Percentiles rank a stretch among this genome's conserved stretches.
phyloP scores from a whole-genome alignment of 2,888 invertebrate species.

The Euplagia quadripunctaria region DNA sequence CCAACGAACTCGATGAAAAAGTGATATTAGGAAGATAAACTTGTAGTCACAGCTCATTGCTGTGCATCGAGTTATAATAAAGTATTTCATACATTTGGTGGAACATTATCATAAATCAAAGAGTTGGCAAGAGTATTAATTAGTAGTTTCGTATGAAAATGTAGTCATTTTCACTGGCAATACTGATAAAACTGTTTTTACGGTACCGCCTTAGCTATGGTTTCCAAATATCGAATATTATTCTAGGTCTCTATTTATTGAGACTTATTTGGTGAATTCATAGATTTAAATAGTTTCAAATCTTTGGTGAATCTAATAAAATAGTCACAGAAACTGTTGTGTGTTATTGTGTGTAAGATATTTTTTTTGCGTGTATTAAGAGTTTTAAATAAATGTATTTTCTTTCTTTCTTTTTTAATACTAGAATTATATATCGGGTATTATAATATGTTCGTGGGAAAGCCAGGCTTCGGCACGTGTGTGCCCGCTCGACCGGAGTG shows the following conservation, averaged over 20 bases:
- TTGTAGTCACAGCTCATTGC: slow-evolving; percentile 13
- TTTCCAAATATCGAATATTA: neutral
- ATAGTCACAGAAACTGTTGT: too few relatives aligned
- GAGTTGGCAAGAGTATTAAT: slow-evolving; percentile 10
- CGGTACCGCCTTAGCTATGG: neutral
- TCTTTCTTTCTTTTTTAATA: too few relatives aligned
- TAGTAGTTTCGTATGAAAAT: neutral
- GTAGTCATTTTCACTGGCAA: neutral
- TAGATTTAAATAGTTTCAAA: too few relatives aligned
- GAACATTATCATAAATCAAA: slow-evolving; percentile 16
- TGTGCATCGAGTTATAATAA: neutral
- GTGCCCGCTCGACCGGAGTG: too few relatives aligned
- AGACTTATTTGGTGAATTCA: neutral
- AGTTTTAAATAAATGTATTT: too few relatives aligned
- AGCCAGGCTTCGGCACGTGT: too few relatives aligned
- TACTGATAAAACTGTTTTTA: neutral
- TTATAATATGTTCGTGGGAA: too few relatives aligned
- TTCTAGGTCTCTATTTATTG: neutral
- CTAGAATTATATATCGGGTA: too few relatives aligned
- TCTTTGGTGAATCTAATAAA: too few relatives aligned
- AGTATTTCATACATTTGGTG: slow-evolving; percentile 9
- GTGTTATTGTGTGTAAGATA: too few relatives aligned
- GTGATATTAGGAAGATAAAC: neutral
- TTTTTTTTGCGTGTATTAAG: too few relatives aligned
- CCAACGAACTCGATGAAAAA: neutral